Evolutionary conservation across 1,140 invertebrate species (phyloP).

Genomic region (Dreissena rostriformis): DNA sequence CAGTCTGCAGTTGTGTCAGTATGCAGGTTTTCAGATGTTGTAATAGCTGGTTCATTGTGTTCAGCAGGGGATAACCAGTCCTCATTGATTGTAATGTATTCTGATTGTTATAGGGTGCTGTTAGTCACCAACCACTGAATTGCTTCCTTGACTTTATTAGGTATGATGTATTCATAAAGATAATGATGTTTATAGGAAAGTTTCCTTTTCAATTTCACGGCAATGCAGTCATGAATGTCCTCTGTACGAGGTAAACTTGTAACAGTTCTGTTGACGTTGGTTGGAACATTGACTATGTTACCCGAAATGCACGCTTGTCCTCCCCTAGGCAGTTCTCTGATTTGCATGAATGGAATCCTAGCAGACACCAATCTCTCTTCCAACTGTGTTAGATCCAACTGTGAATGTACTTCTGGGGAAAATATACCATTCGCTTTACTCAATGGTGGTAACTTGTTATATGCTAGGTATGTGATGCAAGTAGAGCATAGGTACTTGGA

Average conservation of each 20-base stretch:
- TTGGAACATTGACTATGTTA: slow-evolving; percentile 61
- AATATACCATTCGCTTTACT: slow-evolving; percentile 35
- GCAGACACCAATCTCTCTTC: slow-evolving; percentile 55
- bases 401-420: slow-evolving; percentile 12
- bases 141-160: neutral
- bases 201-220: slow-evolving; percentile 54
- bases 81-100: slow-evolving; percentile 14
- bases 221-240: slow-evolving; percentile 21
- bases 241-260: slow-evolving; percentile 36
- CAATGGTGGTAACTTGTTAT: slow-evolving; percentile 38
- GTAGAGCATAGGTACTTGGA: slow-evolving; percentile 46
- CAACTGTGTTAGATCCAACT: slow-evolving; percentile 39
- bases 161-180: slow-evolving; percentile 44
- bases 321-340: slow-evolving; percentile 50
- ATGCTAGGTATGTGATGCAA: slow-evolving; percentile 33
- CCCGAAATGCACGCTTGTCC: slow-evolving; percentile 51
- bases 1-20: too few relatives aligned
- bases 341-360: slow-evolving; percentile 62
- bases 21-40: too few relatives aligned
- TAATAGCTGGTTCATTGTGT: slow-evolving; percentile 19
- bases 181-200: slow-evolving; percentile 50
- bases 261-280: slow-evolving; percentile 56
- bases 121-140: slow-evolving; percentile 1
- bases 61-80: slow-evolving; percentile 21
- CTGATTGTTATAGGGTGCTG: slow-evolving; percentile 14